Base-by-base conservation (phyloP, 2,888 invertebrate genomes). In the Sericinus montela region DNA sequence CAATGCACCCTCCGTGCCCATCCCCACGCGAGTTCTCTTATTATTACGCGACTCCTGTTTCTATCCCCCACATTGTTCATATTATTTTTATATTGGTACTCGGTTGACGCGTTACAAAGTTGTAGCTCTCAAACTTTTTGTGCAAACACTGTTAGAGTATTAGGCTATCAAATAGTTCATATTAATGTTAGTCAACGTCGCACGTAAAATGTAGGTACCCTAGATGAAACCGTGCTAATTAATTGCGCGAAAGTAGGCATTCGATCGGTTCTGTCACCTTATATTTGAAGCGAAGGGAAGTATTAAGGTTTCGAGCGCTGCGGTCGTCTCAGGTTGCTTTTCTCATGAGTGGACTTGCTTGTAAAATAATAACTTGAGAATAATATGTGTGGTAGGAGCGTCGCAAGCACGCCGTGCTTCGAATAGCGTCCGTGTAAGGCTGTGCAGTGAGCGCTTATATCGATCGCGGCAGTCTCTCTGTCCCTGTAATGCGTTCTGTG, bases 251-350 rank as follows among this genome's bases (percentile, higher is more conserved):
- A 71, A 72, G 68, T 70, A 3, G 19, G 19, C 19, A 75, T 68
- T 70, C 65, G 75, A 77, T 77, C 72, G 72, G 67, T 75, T 80
- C 76, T 86, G 88, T 86, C 85, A 88, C 84, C 75, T 77, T 80
- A 88, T 87, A 87, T 88, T 80, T 81, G 80, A 80, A 85, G 72
- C 79, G 83, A 85, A 87, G 86, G 87, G 87, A 86, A 86, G 87
- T 87, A 87, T 81, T 88, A 86, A 86, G 88, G 88, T 87, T 87
- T 88, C 87, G 84, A 80, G 73, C 83, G 75, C 73, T 88, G 87
- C 82, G 88, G 88, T 88, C 87, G 85, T 86, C 83, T 88, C 88
- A 77, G 66, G 84, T 88, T 87, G 81, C 88, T 85, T 88, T 88
- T 88, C 88, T 87, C 88, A 87, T 87, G 88, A 86, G 85, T 87